Conservation (phyloP, 1,140 invertebrate genomes). For the Ceratina japonica region DNA sequence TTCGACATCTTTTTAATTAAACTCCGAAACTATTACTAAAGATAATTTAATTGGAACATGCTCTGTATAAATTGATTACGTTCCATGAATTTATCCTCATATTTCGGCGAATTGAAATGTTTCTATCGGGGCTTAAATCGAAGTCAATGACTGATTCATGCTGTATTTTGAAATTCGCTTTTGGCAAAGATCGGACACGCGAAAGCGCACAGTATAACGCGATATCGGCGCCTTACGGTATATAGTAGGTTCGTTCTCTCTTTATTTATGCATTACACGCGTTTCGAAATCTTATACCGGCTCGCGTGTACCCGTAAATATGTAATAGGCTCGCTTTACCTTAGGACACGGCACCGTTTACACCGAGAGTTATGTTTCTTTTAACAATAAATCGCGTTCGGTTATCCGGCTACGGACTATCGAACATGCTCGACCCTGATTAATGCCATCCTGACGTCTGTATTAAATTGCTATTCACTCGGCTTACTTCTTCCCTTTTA, state of each 20-base stretch:
- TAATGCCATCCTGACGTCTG: background rate
- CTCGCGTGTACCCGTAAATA: slow-evolving; percentile 42
- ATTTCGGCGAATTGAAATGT: too few relatives aligned
- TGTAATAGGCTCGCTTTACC: slow-evolving; percentile 37
- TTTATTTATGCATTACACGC: slow-evolving; percentile 47
- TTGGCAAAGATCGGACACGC: background rate
- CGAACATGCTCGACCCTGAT: background rate
- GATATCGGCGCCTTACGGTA: slow-evolving; percentile 18
- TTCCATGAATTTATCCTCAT: too few relatives aligned
- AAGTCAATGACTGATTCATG: too few relatives aligned
- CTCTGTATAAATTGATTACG: too few relatives aligned
- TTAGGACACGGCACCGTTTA: slow-evolving; percentile 18
- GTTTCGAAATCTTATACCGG: slow-evolving; percentile 42
- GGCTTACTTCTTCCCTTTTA: background rate
- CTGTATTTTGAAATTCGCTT: too few relatives aligned
- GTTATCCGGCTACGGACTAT: background rate
- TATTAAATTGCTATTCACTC: background rate
- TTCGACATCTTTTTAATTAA: too few relatives aligned
- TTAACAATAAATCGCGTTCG: slow-evolving; percentile 20
- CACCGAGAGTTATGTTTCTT: slow-evolving; percentile 13
- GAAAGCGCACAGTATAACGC: background rate
- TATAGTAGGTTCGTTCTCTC: slow-evolving; percentile 22
- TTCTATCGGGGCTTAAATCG: too few relatives aligned
- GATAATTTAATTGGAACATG: too few relatives aligned
- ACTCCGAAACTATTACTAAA: too few relatives aligned